Conservation (phyloP, 1,140 invertebrate species). For the Drosophila tani region DNA sequence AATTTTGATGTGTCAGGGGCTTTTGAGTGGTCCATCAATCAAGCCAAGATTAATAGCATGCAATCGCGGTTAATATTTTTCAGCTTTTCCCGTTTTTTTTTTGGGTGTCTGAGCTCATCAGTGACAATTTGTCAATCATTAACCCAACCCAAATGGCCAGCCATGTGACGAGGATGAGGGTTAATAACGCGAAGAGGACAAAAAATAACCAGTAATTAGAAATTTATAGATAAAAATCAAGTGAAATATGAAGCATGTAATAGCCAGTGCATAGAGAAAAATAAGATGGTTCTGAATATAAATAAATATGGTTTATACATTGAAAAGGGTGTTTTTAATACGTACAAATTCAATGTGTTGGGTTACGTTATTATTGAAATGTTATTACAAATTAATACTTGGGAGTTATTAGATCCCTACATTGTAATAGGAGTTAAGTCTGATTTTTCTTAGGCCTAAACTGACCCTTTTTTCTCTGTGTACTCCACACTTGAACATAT, state of each 20-base stretch:
- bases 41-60: constrained; percentile 49
- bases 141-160: constrained; percentile 49
- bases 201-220: constrained; percentile 58
- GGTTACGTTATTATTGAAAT: too few species aligned
- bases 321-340: background rate
- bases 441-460: background rate
- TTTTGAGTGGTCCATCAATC: constrained; percentile 39
- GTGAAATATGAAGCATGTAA: constrained; percentile 26
- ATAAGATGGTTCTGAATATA: too few species aligned
- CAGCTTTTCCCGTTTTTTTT: background rate
- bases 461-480: background rate
- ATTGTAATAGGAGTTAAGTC: too few species aligned
- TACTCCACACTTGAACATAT: constrained; percentile 5
- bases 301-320: background rate
- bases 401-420: too few species aligned
- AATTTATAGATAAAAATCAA: constrained; percentile 66
- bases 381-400: too few species aligned
- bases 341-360: too few species aligned
- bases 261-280: background rate
- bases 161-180: constrained; percentile 31
- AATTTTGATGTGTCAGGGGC: constrained; percentile 26
- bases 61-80: constrained; percentile 33
- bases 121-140: constrained; percentile 49
- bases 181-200: constrained; percentile 23
- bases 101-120: constrained; percentile 33